Percentiles rank a stretch among this genome's conserved stretches.
phyloP scores from a whole-genome alignment of 2,113 vertebrate genomes.

The Oreochromis tanganicae region DNA sequence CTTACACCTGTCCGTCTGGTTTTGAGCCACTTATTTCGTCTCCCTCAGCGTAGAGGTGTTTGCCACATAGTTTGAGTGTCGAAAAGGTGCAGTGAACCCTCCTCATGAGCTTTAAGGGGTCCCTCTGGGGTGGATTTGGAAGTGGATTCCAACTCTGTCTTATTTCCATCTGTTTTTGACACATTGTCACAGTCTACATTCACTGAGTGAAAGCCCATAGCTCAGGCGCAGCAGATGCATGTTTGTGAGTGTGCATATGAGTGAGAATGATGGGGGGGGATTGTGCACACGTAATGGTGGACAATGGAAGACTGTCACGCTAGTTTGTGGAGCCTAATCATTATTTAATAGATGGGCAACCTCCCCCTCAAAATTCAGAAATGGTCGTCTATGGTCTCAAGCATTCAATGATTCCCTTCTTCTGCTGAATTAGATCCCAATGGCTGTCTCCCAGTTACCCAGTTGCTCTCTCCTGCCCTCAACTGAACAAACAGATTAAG shows the following conservation, averaged over 20 bases:
- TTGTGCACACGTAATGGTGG: constrained; percentile 60
- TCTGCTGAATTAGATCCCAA: constrained; percentile 71
- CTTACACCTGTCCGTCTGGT: constrained; percentile 39
- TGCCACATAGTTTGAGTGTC: neutral
- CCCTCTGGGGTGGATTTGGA: constrained; percentile 35
- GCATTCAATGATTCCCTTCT: constrained; percentile 63
- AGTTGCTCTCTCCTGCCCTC: constrained; percentile 46
- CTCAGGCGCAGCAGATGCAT: constrained; percentile 67
- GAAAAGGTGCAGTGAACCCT: constrained; percentile 61
- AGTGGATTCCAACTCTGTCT: constrained; percentile 41
- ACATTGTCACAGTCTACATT: constrained; percentile 52
- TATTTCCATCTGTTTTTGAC: constrained; percentile 58
- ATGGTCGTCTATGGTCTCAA: constrained; percentile 41
- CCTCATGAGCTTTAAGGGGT: constrained; percentile 27
- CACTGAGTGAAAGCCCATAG: constrained; percentile 39
- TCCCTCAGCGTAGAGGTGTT: constrained; percentile 4
- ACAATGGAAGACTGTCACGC: constrained; percentile 76
- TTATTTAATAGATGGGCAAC: constrained; percentile 76
- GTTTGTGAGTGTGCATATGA: constrained; percentile 52
- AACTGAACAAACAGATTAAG: constrained; percentile 72
- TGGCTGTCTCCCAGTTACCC: constrained; percentile 47
- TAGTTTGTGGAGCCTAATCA: constrained; percentile 76
- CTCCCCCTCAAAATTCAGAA: constrained; percentile 51
- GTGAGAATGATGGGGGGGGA: constrained; percentile 42
- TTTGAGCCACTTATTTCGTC: neutral